phyloP scores from a whole-genome alignment of 2,113 vertebrate genomes.

The Chitala chitala region DNA sequence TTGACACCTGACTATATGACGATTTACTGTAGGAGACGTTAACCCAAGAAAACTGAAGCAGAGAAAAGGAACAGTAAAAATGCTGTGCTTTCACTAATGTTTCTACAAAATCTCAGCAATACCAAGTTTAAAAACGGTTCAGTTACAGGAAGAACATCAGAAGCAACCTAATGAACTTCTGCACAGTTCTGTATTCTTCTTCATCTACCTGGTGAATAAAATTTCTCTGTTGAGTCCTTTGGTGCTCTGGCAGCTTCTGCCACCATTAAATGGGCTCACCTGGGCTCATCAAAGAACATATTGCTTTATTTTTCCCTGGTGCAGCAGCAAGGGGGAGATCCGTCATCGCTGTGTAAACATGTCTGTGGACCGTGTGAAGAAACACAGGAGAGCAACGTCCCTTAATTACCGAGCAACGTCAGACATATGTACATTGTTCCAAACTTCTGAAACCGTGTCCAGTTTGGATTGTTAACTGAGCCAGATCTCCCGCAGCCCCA shows the following conservation, averaged over 20 bases:
- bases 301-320: conserved; percentile 34
- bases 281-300: conserved; percentile 7
- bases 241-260: not conserved
- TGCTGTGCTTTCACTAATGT: not conserved
- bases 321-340: conserved; percentile 50
- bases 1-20: not conserved
- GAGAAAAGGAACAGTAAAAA: not conserved
- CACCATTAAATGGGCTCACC: conserved; percentile 11
- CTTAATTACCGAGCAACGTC: conserved; percentile 48
- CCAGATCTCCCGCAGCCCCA: not conserved
- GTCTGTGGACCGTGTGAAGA: conserved; percentile 40
- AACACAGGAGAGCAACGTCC: conserved; percentile 40
- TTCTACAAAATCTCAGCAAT: not conserved
- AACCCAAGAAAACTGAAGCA: not conserved
- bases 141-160: conserved; percentile 14
- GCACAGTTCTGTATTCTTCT: not conserved
- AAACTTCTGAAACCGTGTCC: conserved; percentile 30
- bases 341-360: conserved; percentile 52
- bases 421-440: conserved; percentile 43
- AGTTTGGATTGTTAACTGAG: conserved; percentile 16
- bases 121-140: not conserved
- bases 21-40: not conserved
- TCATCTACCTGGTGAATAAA: not conserved
- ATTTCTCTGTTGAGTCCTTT: not conserved
- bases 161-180: not conserved